phyloP scores from a whole-genome alignment of 2,888 invertebrate genomes.

The Limnephilus rhombicus region DNA sequence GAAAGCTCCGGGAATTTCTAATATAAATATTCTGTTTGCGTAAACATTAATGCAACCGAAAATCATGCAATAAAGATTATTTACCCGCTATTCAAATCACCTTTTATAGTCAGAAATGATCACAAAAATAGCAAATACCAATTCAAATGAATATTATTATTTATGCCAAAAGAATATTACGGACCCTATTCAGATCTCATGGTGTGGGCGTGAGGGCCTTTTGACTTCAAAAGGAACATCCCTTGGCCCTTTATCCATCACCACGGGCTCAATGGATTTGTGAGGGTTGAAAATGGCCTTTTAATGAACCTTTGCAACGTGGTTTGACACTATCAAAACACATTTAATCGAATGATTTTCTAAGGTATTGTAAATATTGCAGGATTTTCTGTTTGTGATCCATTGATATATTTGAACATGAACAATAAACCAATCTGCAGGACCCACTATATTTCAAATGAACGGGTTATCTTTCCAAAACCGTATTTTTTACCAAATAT shows the following conservation, averaged over 20 bases:
- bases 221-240: slow-evolving; percentile 47
- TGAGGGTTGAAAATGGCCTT: slow-evolving; percentile 65
- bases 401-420: not conserved
- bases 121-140: not conserved
- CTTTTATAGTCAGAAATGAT: not conserved
- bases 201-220: slow-evolving; percentile 52
- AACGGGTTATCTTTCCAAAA: not conserved
- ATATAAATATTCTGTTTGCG: not conserved
- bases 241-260: slow-evolving; percentile 3
- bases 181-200: not conserved
- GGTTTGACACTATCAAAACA: slow-evolving; percentile 72
- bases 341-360: slow-evolving; percentile 34
- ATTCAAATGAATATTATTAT: not conserved
- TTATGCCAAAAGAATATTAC: not conserved
- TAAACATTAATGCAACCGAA: not conserved
- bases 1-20: not conserved
- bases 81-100: not conserved
- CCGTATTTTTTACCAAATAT: no score
- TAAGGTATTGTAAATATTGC: slow-evolving; percentile 10
- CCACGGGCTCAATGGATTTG: slow-evolving; percentile 53
- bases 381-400: not conserved
- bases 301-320: slow-evolving; percentile 69
- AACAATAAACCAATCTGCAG: not conserved
- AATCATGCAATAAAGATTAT: not conserved
- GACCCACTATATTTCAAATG: not conserved